Evolutionary conservation across 2,113 vertebrate genomes (phyloP), one percentile per base, ranked within the genome.

Genomic region (Upupa epops): DNA sequence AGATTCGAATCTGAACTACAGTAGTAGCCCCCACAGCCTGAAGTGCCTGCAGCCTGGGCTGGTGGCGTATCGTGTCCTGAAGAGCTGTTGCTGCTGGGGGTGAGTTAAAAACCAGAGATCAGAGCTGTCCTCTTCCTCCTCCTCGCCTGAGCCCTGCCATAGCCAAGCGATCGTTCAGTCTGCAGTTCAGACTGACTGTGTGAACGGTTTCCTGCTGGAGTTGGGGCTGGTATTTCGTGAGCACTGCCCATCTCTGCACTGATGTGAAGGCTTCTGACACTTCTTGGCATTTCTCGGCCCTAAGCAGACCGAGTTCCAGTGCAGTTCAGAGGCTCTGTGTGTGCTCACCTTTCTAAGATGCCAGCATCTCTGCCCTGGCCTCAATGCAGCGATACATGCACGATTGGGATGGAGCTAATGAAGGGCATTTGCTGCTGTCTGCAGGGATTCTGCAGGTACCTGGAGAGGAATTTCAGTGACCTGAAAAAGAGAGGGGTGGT

Each of bases 391-490:
- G 5, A 71, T 45, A 64, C 68, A 78, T 72, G 19, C 69, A 91
- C 55, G 51, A 48, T 40, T 70, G 60, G 37, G 32, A 54, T 56
- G 24, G 12, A 4, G 31, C 31, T 92, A 81, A 55, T 49, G 26
- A 46, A 5, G 32, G 71, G 9, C 16, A 48, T 90, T 86, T 88
- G 20, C 79, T 78, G 51, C 45, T 89, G 12, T 89, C 83, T 77
- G 68, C 60, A 99, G 99, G 99, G 99, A 55, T 98, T 99, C 95
- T 99, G 98, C 96, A 94, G 94, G 36, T 99, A 99, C 88, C 97
- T 99, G 79, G 99, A 99, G 95, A 97, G 98, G 82, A 97, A 96
- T 68, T 98, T 99, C 91, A 84, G 86, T 81, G 97, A 99, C 93
- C 96, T 99, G 31, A 99, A 98, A 94, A 97, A 98, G 73, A 97